Base-by-base conservation (phyloP, 2,797 vertebrate species). In the Brachyrhaphis roseni region DNA sequence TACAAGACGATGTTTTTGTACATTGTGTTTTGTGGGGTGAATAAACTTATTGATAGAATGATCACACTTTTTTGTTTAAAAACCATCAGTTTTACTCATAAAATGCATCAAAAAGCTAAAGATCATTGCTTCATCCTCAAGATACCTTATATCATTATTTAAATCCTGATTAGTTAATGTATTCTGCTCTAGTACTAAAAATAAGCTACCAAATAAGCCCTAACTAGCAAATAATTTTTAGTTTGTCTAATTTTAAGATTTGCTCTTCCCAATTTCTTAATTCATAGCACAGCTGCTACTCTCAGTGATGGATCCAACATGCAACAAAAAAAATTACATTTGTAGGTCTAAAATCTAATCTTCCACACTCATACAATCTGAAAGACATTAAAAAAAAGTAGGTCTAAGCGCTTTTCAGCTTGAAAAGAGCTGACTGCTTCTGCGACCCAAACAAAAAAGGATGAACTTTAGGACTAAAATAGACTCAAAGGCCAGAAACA, bases 401-500 rank as follows among this genome's bases (percentile, higher is more conserved):
- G 28, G 28, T 31, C 16, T 34, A 34, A 62, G 15, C 57, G 8
- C 34, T 66, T 36, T 57, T 45, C 45, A 72, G 28, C 73, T 31
- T 49, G 55, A 71, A 0, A 71, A 71, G 66, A 55, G 2, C 28
- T 34, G 5, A 46, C 11, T 59, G 8, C 41, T 82, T 12, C 15
- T 76, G 74, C 53, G 84, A 77, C 45, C 66, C 46, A 87, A 82
- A 87, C 46, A 64, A 51, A 85, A 75, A 15, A 15, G 49, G 62
- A 71, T 78, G 43, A 86, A 76, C 66, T 39, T 55, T 1, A 34
- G 23, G 57, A 72, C 78, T 81, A 66, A 45, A 77, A 77, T 13
- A 88, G 59, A 86, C 41, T 1, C 39, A 72, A 57, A 78, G 85
- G 79, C 74, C 78, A 78, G 59, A 53, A 81, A 76, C 31, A 28